phyloP scores from a whole-genome alignment of 64 coral and sea anemone species.

The Montipora efflorescens region DNA sequence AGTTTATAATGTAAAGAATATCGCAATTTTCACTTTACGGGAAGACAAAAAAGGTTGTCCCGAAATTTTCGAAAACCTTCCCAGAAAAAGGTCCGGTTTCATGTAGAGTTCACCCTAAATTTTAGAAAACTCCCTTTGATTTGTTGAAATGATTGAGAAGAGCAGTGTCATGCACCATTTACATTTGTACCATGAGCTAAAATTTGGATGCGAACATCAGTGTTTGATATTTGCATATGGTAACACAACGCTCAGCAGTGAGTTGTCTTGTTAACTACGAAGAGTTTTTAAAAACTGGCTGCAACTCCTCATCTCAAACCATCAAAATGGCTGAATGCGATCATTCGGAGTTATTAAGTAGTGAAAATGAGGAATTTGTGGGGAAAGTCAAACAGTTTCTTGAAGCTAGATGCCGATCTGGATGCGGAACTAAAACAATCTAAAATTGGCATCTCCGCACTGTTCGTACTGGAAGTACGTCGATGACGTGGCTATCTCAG shows the following conservation, averaged over 20 bases:
- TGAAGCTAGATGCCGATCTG: neutral
- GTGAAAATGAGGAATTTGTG: neutral
- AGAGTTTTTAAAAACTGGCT: neutral
- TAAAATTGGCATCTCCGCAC: too few species aligned
- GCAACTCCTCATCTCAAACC: neutral
- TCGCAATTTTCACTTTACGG: too few species aligned
- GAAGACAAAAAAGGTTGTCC: too few species aligned
- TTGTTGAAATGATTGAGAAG: neutral
- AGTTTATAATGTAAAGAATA: too few species aligned
- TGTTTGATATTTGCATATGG: slow-evolving; percentile 6
- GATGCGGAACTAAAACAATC: too few species aligned
- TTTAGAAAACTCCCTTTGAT: neutral
- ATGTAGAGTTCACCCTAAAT: neutral
- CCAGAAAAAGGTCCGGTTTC: neutral
- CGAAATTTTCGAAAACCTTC: too few species aligned
- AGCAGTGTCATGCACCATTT: neutral
- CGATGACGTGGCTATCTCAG: too few species aligned
- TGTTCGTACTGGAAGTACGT: too few species aligned
- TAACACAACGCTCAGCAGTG: neutral
- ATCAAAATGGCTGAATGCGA: slow-evolving; percentile 14
- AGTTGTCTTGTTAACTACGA: neutral
- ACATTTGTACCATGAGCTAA: neutral
- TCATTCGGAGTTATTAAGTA: neutral
- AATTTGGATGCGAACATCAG: neutral
- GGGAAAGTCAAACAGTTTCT: slow-evolving; percentile 13